Conservation (phyloP, 2,888 invertebrate species). For the Apomyelois bistriatella region DNA sequence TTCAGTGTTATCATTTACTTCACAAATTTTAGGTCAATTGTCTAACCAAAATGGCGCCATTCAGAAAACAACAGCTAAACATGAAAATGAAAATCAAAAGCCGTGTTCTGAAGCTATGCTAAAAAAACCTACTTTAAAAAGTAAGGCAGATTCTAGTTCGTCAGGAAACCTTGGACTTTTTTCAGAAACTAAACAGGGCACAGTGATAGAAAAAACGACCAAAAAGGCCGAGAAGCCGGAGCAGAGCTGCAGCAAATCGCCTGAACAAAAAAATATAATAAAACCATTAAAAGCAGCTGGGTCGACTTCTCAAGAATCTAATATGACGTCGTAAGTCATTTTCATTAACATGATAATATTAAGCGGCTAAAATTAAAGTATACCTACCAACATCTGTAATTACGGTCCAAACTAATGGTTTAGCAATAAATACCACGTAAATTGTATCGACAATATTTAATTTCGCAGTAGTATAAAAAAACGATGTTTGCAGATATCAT, state of each 20-base stretch:
- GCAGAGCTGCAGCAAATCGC: not conserved
- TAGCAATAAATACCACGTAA: no score
- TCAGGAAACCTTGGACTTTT: not conserved
- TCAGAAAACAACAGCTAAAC: slow-evolving; percentile 1
- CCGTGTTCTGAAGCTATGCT: not conserved
- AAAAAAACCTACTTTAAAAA: not conserved
- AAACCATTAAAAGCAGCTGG: slow-evolving; percentile 1
- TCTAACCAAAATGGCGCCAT: slow-evolving; percentile 19
- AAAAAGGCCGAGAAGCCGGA: not conserved
- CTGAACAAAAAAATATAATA: not conserved
- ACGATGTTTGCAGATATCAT: no score
- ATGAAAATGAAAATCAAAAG: slow-evolving; percentile 14
- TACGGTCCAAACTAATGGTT: no score
- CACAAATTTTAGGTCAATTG: slow-evolving; percentile 55
- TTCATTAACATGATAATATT: no score
- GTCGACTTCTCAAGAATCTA: slow-evolving; percentile 29
- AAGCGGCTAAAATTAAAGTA: no score
- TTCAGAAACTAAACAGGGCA: not conserved
- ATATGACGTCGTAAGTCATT: slow-evolving; percentile 46
- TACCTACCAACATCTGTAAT: no score
- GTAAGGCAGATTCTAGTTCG: not conserved
- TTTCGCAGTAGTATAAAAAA: no score
- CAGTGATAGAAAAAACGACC: not conserved
- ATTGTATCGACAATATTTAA: no score
- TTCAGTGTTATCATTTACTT: slow-evolving; percentile 79